Conservation (phyloP, 2,888 invertebrate genomes). For the Philaethria dido region DNA sequence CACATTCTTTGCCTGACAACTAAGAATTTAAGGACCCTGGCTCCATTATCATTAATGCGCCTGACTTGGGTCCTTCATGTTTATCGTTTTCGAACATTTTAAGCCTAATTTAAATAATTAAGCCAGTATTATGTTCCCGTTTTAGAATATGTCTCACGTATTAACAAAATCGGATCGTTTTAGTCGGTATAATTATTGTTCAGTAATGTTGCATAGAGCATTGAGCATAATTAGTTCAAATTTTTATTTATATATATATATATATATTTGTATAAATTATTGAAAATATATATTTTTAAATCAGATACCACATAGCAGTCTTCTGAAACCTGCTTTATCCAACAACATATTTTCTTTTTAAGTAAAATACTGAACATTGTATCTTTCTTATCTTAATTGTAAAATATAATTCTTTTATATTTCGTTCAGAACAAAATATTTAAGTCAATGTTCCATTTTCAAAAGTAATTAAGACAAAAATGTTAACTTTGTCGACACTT, state of each 20-base stretch:
- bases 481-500: conserved; percentile 58
- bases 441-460: background rate
- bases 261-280: too few relatives aligned
- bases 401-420: background rate
- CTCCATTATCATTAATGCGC: conserved; percentile 68
- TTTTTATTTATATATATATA: background rate
- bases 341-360: background rate
- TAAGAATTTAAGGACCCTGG: conserved; percentile 53
- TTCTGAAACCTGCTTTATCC: background rate
- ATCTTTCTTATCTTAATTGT: background rate
- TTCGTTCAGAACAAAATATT: background rate
- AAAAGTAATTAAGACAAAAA: conserved; percentile 39
- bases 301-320: too few relatives aligned
- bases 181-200: conserved; percentile 7
- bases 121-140: conserved; percentile 35
- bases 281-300: too few relatives aligned
- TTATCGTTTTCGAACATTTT: conserved; percentile 52
- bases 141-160: conserved; percentile 36
- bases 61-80: conserved; percentile 56
- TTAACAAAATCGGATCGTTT: conserved; percentile 23
- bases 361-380: background rate
- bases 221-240: background rate
- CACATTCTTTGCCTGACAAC: conserved; percentile 68
- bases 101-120: conserved; percentile 50
- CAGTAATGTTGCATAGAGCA: background rate